Conservation (phyloP, 2,888 invertebrate genomes). For the Hemistola chrysoprasaria region DNA sequence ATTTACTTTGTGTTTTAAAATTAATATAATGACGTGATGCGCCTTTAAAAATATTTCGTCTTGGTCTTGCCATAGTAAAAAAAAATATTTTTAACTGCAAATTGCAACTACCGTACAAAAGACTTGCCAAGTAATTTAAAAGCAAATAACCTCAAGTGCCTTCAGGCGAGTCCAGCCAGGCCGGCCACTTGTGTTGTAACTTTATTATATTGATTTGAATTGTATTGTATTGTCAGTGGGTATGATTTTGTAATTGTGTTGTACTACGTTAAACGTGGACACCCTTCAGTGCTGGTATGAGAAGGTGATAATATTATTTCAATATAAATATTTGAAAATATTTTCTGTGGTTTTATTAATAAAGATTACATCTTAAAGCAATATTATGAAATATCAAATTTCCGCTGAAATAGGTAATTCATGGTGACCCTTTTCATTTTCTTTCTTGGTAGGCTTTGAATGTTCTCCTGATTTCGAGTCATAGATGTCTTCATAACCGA, state of each 20-base stretch:
- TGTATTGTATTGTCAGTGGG: conserved; percentile 49
- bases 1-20: no score
- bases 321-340: conserved; percentile 49
- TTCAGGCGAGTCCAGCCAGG: conserved; percentile 70
- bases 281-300: conserved; percentile 73
- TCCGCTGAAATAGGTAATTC: no score
- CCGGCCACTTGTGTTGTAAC: conserved; percentile 46
- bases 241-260: conserved; percentile 70
- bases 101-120: conserved; percentile 1
- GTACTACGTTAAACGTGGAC: conserved; percentile 78
- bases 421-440: not conserved
- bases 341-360: conserved; percentile 9
- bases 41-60: no score
- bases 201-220: conserved; percentile 34
- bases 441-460: not conserved
- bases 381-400: no score
- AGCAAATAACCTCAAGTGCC: conserved; percentile 75
- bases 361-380: no score
- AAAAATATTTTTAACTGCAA: no score
- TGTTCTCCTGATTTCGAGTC: conserved; percentile 13
- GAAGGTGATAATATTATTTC: conserved; percentile 74
- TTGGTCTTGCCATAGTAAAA: no score
- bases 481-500: conserved; percentile 64
- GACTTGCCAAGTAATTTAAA: conserved; percentile 63
- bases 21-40: no score